Evolutionary conservation across 2,113 vertebrate genomes (phyloP).

Genomic region (Bubo blakistoni): DNA sequence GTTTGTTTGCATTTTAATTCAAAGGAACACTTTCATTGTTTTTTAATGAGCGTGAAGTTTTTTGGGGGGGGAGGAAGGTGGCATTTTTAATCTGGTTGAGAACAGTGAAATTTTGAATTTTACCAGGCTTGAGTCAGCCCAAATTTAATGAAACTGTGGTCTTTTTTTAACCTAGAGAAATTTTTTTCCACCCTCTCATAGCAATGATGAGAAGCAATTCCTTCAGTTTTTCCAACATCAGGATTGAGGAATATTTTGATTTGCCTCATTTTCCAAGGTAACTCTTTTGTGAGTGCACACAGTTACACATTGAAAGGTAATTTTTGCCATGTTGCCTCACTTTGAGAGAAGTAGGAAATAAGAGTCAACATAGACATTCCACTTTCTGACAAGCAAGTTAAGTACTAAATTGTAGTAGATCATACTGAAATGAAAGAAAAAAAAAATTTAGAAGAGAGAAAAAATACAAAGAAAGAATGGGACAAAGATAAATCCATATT

Average conservation of each 20-base stretch:
- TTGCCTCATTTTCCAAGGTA: background rate
- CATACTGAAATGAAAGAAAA: background rate
- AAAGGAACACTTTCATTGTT: background rate
- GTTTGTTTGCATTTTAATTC: background rate
- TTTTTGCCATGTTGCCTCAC: background rate
- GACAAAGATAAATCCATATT: background rate
- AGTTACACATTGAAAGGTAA: too few relatives aligned
- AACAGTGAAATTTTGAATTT: background rate
- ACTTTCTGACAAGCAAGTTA: background rate
- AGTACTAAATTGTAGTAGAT: background rate
- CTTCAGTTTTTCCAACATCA: background rate
- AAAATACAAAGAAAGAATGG: background rate
- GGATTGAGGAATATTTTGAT: background rate
- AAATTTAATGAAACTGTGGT: background rate
- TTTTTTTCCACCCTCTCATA: background rate
- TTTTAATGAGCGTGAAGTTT: background rate
- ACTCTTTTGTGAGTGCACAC: background rate
- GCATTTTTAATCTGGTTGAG: background rate
- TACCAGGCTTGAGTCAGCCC: background rate
- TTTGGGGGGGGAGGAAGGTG: background rate
- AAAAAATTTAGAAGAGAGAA: background rate
- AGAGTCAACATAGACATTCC: background rate
- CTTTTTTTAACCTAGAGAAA: background rate
- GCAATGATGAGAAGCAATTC: background rate
- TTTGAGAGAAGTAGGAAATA: background rate